Evolutionary conservation across 2,888 invertebrate genomes (phyloP), one percentile per base, ranked within the genome.

Genomic region (Sphinx pinastri): DNA sequence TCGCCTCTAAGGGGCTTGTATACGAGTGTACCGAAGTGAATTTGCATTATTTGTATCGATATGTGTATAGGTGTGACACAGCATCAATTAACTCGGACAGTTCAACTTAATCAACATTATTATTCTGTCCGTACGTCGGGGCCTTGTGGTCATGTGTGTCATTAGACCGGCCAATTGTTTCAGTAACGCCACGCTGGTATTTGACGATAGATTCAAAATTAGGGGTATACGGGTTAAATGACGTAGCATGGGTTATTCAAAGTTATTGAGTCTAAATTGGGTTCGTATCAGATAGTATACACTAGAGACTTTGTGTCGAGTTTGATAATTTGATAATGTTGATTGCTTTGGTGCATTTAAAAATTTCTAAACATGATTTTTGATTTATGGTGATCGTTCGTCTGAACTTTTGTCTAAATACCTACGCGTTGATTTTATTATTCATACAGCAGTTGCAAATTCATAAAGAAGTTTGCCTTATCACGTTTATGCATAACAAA

Each of bases 101-200:
- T 58, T 58, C 57, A 68, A 58, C 68, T 58, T 68, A 58, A 68
- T 59, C 51, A 68, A 68, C 59, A 38, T 68, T 49, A 68, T 59
- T 49, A 63, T 47, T 58, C 68, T 38, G 59, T 19, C 57, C 16
- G 31, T 51, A 58, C 14, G 19, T 19, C 19, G n/a, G 25, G 25
- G 59, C 31, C 57, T 58, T 59, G 49, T 59, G 4, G 63, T 7
- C 47, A 45, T 67, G 68, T 54, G 52, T 54, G 67, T 58, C 47
- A 57, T 57, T 49, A 49, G 49, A 63, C 38, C 13, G 1, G 16
- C 12, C 63, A 63, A 63, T 63, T 63, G 63, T 63, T 63, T 63
- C 19, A 14, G 19, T 49, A 49, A 16, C 47, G 47, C 49, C 19
- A 49, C 19, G 47, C 49, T 49, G 63, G 19, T 55, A 55, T 47